Percentiles rank a stretch among this genome's conserved stretches.
phyloP scores from a whole-genome alignment of 2,113 vertebrate genomes.

The Tonatia bakeri region DNA sequence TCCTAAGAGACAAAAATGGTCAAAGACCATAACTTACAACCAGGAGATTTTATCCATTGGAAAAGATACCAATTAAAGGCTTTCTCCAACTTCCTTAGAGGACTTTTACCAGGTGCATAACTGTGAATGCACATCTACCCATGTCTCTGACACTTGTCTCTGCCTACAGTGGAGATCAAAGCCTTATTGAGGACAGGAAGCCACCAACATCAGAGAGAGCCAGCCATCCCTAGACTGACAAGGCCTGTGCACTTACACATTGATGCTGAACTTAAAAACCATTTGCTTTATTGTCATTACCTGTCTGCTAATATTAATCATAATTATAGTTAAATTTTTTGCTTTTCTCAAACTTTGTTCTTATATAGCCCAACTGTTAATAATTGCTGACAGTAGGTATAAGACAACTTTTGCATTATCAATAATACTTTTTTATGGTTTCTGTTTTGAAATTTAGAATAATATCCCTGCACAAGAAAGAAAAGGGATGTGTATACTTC shows the following conservation, averaged over 20 bases:
- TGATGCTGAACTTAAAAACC: background rate
- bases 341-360: background rate
- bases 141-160: background rate
- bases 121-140: background rate
- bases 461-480: background rate
- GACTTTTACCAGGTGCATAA: background rate
- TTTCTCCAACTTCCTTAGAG: background rate
- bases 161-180: background rate
- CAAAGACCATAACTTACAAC: too few species aligned
- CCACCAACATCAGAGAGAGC: background rate
- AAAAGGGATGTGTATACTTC: background rate
- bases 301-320: background rate
- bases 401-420: background rate
- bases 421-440: background rate
- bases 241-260: background rate
- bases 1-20: too few species aligned
- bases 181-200: background rate
- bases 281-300: background rate
- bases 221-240: background rate
- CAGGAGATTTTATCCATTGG: background rate
- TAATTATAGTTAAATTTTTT: background rate
- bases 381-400: background rate
- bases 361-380: background rate
- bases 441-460: background rate
- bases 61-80: background rate